Conservation (phyloP, 2,113 vertebrate species). For the Gulo gulo region DNA sequence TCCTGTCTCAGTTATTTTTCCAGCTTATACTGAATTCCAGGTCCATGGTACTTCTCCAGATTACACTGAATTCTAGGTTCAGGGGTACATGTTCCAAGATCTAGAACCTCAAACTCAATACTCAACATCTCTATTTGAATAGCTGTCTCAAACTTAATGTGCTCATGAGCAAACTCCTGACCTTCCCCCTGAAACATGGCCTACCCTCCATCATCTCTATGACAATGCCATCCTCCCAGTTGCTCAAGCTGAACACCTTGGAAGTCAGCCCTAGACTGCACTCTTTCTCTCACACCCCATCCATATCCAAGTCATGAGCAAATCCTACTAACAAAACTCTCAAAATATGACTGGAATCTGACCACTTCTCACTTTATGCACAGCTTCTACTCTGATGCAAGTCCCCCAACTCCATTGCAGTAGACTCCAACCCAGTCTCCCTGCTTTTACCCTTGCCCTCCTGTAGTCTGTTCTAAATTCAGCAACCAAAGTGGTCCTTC, state of each 20-base stretch:
- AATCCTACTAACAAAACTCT: not conserved
- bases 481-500: not conserved
- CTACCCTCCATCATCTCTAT: not conserved
- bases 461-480: not conserved
- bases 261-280: not conserved
- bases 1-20: not conserved
- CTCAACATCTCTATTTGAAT: not conserved
- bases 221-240: not conserved
- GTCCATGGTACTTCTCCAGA: not conserved
- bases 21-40: not conserved
- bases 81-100: not conserved
- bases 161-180: not conserved
- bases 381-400: not conserved
- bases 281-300: not conserved
- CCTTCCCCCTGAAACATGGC: not conserved
- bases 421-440: not conserved
- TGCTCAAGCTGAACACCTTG: not conserved
- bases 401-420: not conserved
- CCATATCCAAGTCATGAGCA: not conserved
- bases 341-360: not conserved
- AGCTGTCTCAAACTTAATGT: not conserved
- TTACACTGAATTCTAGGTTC: not conserved
- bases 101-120: not conserved
- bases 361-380: not conserved
- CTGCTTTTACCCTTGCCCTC: not conserved